phyloP scores from a whole-genome alignment of 2,797 vertebrate genomes.

The Arremon aurantiirostris region DNA sequence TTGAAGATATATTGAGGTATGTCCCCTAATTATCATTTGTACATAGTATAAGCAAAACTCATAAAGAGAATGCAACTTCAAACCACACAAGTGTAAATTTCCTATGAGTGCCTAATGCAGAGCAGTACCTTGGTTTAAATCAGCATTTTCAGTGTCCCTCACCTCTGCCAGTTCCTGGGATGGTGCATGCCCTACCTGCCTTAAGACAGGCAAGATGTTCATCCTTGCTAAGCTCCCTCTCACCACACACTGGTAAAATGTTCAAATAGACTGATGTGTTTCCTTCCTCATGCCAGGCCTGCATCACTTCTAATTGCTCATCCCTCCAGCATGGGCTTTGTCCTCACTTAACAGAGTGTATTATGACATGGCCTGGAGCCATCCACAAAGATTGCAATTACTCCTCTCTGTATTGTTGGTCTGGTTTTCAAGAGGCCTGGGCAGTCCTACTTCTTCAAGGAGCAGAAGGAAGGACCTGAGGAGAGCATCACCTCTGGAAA shows the following conservation, averaged over 20 bases:
- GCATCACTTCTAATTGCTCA: not conserved
- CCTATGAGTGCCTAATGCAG: not conserved
- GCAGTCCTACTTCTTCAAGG: not conserved
- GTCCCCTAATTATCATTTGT: not conserved
- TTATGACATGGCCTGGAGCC: not conserved
- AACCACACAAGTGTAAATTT: not conserved
- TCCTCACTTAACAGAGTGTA: not conserved
- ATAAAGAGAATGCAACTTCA: not conserved
- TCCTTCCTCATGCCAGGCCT: not conserved
- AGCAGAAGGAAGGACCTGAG: not conserved
- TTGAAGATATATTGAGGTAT: not conserved
- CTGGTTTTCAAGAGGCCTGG: not conserved
- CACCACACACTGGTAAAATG: not conserved
- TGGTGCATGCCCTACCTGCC: not conserved
- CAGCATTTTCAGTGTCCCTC: not conserved
- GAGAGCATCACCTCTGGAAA: not conserved
- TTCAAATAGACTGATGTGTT: not conserved
- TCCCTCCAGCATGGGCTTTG: not conserved
- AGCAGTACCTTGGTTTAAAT: not conserved
- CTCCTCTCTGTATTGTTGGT: not conserved
- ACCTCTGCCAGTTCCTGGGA: not conserved
- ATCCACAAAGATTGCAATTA: not conserved
- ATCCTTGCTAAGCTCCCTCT: not conserved
- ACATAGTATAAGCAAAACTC: not conserved
- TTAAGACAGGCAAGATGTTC: not conserved